Evolutionary conservation across 2,113 vertebrate species (phyloP).

Genomic region (Macrotus californicus): DNA sequence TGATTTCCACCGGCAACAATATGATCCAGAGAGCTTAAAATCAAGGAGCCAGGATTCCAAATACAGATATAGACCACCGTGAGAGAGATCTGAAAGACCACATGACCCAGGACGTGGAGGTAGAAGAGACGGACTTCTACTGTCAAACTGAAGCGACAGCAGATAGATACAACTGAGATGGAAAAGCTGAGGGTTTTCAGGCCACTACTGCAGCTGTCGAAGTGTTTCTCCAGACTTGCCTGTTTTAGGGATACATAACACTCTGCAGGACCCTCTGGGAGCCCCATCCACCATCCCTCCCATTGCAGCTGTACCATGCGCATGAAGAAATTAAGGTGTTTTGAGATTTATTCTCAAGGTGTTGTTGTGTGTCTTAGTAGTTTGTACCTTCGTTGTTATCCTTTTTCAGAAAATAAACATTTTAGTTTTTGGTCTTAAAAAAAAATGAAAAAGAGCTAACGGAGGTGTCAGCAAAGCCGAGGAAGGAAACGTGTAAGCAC

Average conservation of each 20-base stretch:
- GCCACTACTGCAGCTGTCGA: not conserved
- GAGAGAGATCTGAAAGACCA: not conserved
- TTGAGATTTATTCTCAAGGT: not conserved
- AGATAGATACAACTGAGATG: too few species aligned
- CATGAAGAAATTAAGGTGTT: not conserved
- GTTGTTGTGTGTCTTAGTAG: not conserved
- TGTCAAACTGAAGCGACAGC: not conserved
- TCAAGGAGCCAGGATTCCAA: not conserved
- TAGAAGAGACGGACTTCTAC: not conserved
- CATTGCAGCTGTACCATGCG: not conserved
- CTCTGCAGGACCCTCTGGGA: not conserved
- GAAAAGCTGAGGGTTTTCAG: not conserved
- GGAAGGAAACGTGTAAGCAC: not conserved
- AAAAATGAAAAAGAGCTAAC: not conserved
- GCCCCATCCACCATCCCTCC: not conserved
- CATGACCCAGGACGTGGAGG: not conserved
- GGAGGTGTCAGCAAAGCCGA: not conserved
- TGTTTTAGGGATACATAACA: not conserved
- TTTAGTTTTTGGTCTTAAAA: not conserved
- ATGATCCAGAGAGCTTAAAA: not conserved
- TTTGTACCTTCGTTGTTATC: not conserved
- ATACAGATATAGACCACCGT: not conserved
- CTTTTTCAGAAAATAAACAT: not conserved
- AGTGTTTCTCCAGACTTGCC: not conserved
- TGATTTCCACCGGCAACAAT: not conserved